These are phyloP conservation scores for Amniataba percoides DNA, from an alignment of 2,797 vertebrate species.

Conservation along the genomic window DNA sequence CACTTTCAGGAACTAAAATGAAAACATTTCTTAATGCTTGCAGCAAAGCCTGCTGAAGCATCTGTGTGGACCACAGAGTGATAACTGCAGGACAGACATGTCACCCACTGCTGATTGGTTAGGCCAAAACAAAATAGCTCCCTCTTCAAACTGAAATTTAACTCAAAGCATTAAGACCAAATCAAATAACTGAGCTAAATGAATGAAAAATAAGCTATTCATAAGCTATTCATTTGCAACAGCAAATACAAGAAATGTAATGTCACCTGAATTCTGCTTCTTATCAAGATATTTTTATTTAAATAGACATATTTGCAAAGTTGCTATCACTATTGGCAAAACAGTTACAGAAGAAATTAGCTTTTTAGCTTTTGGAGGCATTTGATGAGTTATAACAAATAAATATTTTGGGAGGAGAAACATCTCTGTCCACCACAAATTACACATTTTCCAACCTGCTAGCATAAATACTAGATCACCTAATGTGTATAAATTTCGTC, in stretches of 20 bases:
- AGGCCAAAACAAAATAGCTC: not conserved
- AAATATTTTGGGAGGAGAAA: too few relatives aligned
- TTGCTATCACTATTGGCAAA: not conserved
- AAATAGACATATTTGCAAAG: not conserved
- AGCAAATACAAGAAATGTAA: not conserved
- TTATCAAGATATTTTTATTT: not conserved
- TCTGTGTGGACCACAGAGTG: not conserved
- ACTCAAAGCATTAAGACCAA: not conserved
- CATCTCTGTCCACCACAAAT: too few relatives aligned
- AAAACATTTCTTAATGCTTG: not conserved
- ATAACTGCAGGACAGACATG: not conserved
- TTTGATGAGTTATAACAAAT: not conserved
- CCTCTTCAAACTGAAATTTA: not conserved
- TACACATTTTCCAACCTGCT: not conserved
- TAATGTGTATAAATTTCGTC: not conserved
- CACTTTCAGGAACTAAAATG: not conserved
- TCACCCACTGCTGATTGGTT: not conserved
- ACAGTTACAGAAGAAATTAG: not conserved
- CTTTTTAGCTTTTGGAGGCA: not conserved
- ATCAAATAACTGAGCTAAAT: not conserved
- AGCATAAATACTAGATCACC: not conserved
- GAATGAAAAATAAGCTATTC: not conserved
- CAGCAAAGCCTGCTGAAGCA: not conserved
- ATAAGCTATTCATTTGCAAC: not conserved
- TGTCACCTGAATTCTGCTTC: not conserved